A percentile compares a stretch with the other conserved stretches of the same genome.
phyloP scores from a whole-genome alignment of 2,797 vertebrate species.

The Halcyon chelicuti region DNA sequence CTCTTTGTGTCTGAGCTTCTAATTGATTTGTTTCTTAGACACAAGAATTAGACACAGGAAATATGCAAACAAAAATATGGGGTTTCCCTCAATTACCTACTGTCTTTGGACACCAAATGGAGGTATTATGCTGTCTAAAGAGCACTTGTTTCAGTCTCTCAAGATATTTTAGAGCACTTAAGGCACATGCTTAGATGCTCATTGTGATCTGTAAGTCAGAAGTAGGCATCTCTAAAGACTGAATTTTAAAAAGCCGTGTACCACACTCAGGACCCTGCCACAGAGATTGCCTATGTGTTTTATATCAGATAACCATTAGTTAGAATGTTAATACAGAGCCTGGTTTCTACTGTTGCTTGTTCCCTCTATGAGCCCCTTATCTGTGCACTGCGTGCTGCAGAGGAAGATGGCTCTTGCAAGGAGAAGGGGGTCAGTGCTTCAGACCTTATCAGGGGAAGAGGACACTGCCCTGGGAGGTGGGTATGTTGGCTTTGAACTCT shows the following conservation, averaged over 20 bases:
- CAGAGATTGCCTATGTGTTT: neutral
- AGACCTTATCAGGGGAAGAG: neutral
- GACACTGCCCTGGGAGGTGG: rapidly evolving
- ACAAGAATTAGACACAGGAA: neutral
- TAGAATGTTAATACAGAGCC: neutral
- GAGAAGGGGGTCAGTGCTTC: neutral
- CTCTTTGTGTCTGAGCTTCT: neutral
- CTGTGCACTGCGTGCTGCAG: rapidly evolving
- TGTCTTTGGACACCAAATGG: neutral
- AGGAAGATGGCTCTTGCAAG: rapidly evolving
- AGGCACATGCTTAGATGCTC: neutral
- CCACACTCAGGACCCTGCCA: neutral
- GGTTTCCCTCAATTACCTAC: neutral
- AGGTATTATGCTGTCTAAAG: neutral
- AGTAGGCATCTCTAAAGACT: neutral
- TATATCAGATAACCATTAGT: neutral
- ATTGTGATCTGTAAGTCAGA: neutral
- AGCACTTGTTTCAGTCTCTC: neutral
- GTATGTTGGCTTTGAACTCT: neutral
- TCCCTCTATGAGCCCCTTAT: neutral
- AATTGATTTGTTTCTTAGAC: neutral
- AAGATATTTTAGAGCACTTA: neutral
- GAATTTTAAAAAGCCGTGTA: neutral
- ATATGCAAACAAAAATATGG: rapidly evolving
- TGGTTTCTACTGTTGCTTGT: neutral